Conservation (phyloP, 2,113 vertebrate species). For the Cebidichthys violaceus region DNA sequence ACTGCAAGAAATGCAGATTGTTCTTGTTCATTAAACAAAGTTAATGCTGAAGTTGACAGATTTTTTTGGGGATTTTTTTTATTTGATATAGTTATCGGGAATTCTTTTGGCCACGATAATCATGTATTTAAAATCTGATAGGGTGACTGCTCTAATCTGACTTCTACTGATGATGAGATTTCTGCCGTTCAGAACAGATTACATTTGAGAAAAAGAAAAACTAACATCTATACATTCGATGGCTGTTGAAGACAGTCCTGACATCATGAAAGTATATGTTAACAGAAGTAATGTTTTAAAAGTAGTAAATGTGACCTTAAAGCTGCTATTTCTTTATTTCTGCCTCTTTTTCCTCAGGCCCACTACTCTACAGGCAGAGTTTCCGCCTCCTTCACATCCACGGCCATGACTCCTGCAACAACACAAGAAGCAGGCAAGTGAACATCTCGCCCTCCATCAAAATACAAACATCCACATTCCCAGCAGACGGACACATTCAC, state of each 20-base stretch:
- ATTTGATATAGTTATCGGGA: no score
- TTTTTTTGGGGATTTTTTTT: no score
- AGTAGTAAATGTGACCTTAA: background rate
- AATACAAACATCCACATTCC: background rate
- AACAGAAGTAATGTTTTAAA: background rate
- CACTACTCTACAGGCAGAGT: constrained; percentile 98
- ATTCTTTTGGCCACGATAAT: no score
- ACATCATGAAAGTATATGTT: background rate
- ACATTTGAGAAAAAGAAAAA: background rate
- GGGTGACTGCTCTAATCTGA: no score
- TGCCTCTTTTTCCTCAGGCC: constrained; percentile 82
- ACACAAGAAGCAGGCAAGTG: constrained; percentile 91
- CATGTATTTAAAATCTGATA: no score
- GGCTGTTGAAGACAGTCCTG: background rate
- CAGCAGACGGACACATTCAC: background rate
- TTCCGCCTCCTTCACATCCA: constrained; percentile 97
- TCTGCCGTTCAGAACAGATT: no score
- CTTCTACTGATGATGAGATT: no score
- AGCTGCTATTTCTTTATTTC: background rate
- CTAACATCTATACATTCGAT: background rate
- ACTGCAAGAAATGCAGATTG: no score
- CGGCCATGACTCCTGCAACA: constrained; percentile 94
- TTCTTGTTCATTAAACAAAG: no score
- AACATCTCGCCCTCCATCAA: background rate
- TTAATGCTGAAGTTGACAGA: no score